Evolutionary conservation across 2,797 vertebrate genomes (phyloP), one percentile per base, ranked within the genome.

Genomic region (Enoplosus armatus): DNA sequence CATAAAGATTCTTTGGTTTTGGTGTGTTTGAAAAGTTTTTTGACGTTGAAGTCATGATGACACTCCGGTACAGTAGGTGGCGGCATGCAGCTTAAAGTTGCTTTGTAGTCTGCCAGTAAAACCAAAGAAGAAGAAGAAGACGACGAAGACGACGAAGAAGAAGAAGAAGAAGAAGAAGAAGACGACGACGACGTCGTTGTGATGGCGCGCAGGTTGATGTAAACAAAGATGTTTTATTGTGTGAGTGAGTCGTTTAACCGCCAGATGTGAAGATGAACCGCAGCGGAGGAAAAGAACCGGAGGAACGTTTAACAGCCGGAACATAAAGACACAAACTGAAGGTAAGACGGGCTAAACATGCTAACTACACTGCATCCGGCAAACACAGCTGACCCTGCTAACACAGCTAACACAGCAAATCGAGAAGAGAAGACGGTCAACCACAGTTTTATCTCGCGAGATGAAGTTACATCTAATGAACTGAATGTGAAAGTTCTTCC

Each of bases 211-310:
- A 33, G 8, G 3, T 20, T 2, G 70, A 62, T 48, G 75, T 84
- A 84, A 86, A 80, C 84, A 79, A 76, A 72, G 16, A 79, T 75
- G 53, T 37, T 14, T 33, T 16, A 1, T 7, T 43, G 41, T n/a
- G n/a, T n/a, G n/a, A n/a, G n/a, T n/a, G n/a, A n/a, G n/a, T n/a
- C n/a, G n/a, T n/a, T n/a, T n/a, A n/a, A n/a, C n/a, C n/a, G n/a
- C n/a, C n/a, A n/a, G n/a, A n/a, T n/a, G n/a, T 4, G 41, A 1
- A 33, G 41, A 74, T 62, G 50, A 58, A 7, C 14, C 8, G 14
- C n/a, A 6, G 26, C 47, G 1, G 37, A 31, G 37, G 41, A 35
- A n/a, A 22, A 37, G 31, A 59, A 24, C 33, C 22, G 4, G 55
- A 58, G 29, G 18, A 18, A 6, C 26, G 27, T 54, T 18, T 8